Evolutionary conservation across 2,797 vertebrate species (phyloP).

Genomic region (Malurus leucopterus): DNA sequence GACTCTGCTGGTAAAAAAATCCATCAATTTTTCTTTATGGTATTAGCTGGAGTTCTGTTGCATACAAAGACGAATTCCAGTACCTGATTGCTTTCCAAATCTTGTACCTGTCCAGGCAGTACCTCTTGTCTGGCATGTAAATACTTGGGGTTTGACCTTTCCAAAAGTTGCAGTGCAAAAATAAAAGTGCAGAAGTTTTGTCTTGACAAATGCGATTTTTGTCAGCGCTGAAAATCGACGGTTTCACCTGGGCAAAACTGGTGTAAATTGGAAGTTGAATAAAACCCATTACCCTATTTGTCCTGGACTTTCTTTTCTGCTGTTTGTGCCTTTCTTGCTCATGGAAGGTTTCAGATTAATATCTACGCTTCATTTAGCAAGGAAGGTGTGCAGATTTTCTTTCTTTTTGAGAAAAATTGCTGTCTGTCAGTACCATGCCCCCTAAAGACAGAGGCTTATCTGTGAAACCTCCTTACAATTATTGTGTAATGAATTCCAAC

Average conservation of each 20-base stretch:
- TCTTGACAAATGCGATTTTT: background rate
- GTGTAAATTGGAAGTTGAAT: background rate
- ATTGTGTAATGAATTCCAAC: slow-evolving; percentile 53
- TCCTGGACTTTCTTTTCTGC: background rate
- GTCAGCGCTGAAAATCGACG: background rate
- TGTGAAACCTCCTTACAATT: slow-evolving; percentile 47
- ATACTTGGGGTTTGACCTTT: background rate
- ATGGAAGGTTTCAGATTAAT: slow-evolving; percentile 9
- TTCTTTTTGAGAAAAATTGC: background rate
- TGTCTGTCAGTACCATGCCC: background rate
- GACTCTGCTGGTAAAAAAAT: background rate
- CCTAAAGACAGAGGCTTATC: slow-evolving; percentile 43
- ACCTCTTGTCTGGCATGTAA: background rate
- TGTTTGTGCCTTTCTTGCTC: background rate
- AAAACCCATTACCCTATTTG: background rate
- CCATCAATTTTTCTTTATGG: background rate
- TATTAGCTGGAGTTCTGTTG: background rate
- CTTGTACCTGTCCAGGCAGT: background rate
- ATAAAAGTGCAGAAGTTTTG: background rate
- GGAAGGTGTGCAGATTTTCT: background rate
- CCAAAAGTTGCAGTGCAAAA: background rate
- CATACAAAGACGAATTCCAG: background rate
- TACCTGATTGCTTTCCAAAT: background rate
- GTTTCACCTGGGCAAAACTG: background rate
- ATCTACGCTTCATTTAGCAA: slow-evolving; percentile 16